A percentile compares a stretch with the other conserved stretches of the same genome.
Evolutionary conservation across 2,797 vertebrate genomes (phyloP).

Genomic region (Rachycentron canadum): DNA sequence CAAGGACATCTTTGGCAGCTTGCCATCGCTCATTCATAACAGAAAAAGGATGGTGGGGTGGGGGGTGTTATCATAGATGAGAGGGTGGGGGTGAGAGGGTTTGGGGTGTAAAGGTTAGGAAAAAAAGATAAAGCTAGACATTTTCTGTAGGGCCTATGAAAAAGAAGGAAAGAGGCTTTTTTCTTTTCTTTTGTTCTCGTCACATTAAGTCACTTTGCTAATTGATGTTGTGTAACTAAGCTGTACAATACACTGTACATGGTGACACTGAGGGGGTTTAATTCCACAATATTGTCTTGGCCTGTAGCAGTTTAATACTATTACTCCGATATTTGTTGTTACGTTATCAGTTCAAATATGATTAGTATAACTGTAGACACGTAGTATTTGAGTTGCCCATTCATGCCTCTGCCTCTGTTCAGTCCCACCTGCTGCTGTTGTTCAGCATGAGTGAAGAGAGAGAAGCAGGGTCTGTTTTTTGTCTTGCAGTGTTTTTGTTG

Average conservation of each 20-base stretch:
- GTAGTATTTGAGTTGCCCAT: background rate
- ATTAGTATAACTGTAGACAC: background rate
- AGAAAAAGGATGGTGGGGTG: conserved; percentile 46
- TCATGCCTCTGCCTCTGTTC: background rate
- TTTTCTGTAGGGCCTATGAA: background rate
- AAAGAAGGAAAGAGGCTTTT: background rate
- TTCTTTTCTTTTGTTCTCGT: background rate
- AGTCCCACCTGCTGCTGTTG: background rate
- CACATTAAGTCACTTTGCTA: background rate
- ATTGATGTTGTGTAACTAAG: background rate
- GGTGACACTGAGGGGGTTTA: background rate
- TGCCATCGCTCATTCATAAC: conserved; percentile 72
- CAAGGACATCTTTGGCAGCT: conserved; percentile 76
- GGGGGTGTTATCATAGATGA: background rate
- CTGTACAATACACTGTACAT: no score
- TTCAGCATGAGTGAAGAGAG: background rate
- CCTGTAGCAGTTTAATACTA: background rate
- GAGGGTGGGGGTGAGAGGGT: background rate
- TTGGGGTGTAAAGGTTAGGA: background rate
- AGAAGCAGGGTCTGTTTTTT: background rate
- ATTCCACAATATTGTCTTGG: background rate
- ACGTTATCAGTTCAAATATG: background rate
- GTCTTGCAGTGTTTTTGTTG: background rate
- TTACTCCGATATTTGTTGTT: background rate
- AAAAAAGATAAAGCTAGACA: background rate